phyloP scores from a whole-genome alignment of 2,888 invertebrate species.

The Amphipoea lucens region DNA sequence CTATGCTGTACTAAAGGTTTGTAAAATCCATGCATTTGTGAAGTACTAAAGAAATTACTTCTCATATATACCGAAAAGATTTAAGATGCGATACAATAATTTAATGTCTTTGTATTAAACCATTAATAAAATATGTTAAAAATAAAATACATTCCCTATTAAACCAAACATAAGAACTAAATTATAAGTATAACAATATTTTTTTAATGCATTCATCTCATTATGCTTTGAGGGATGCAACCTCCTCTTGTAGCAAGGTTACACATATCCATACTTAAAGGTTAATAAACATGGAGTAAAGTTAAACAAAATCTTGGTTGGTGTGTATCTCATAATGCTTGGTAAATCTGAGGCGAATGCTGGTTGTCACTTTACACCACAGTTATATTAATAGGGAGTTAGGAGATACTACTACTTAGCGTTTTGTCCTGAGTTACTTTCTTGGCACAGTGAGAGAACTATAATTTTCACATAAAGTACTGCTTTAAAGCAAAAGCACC shows the following conservation, averaged over 20 bases:
- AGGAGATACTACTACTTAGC: too few relatives aligned
- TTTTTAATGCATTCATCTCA: background rate
- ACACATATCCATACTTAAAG: too few relatives aligned
- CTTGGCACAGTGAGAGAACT: too few relatives aligned
- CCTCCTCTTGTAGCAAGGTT: background rate
- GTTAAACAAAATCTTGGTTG: background rate
- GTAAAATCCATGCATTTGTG: background rate
- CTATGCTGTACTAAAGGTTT: background rate
- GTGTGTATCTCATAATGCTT: background rate
- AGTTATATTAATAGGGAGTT: background rate
- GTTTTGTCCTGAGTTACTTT: background rate
- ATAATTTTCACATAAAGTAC: background rate
- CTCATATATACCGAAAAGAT: too few relatives aligned
- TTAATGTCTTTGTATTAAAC: too few relatives aligned
- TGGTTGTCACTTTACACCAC: background rate
- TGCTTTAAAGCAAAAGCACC: too few relatives aligned
- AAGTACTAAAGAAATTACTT: background rate
- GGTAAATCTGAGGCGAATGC: background rate
- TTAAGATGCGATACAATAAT: too few relatives aligned
- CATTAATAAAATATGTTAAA: background rate
- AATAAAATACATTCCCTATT: background rate
- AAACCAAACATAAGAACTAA: background rate
- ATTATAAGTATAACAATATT: conserved; percentile 7
- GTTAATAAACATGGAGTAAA: background rate
- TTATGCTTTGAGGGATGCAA: background rate